Evolutionary conservation across 2,888 invertebrate species (phyloP), one percentile per base, ranked within the genome.

Genomic region (Hoplodrina ambigua): DNA sequence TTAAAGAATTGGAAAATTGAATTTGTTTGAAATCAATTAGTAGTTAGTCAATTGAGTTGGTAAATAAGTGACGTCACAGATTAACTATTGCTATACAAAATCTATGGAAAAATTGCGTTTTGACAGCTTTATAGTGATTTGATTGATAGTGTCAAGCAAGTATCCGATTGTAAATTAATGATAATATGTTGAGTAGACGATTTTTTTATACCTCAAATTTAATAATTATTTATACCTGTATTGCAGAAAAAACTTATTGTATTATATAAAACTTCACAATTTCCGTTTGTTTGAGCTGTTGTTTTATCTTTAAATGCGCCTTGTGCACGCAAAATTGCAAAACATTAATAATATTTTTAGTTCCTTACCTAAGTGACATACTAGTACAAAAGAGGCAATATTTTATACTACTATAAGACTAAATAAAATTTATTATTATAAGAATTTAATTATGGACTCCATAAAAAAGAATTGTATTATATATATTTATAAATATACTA

Each of bases 301-400:
- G 1, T 41, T 57, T 41, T 19, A 17, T 11, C 11, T 54, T 25
- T 17, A 46, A 61, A 52, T 37, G 11, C 25, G 37, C 19, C 1
- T 53, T 20, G 20, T 33, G 5, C 13, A 17, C 1, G 20, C 10
- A 19, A 52, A 33, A 71, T 44, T 20, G 59, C 10, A 59, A n/a
- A 37, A 33, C 37, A 4, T 41, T 63, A 6, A 10, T 19, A 20
- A 63, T 55, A 55, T 55, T 7, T n/a, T 5, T 46, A 55, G 74
- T 55, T 64, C 30, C 49, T 62, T 46, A 41, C 4, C 0, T 44
- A 64, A 10, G 8, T 33, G 55, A 50, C 11, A 17, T 46, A 46
- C n/a, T 49, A 74, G 46, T 65, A 50, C 49, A 64, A 74, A 61
- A 50, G 74, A 54, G 75, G 74, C 64, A 73, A 55, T 70, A 73